These are phyloP conservation scores for Carpatolechia fugitivella DNA, from an alignment of 2,888 invertebrate species.

Conservation along the genomic window DNA sequence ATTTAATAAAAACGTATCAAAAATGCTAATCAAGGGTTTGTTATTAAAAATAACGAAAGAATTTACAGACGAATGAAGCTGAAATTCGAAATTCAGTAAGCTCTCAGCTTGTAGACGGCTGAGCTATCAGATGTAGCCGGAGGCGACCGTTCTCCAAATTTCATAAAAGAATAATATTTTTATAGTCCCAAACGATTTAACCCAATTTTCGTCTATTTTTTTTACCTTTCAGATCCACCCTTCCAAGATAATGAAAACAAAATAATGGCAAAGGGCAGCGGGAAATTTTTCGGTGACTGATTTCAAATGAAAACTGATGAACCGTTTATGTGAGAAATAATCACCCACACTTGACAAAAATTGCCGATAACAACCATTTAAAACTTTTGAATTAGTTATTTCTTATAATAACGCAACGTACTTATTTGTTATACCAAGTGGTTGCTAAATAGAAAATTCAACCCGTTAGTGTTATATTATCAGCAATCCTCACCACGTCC, in stretches of 20 bases:
- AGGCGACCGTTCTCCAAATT: neutral
- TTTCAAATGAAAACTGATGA: neutral
- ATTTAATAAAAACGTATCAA: too few relatives aligned
- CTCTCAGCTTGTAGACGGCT: neutral
- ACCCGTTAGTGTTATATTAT: too few relatives aligned
- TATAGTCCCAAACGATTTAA: neutral
- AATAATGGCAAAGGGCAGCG: conserved; percentile 2
- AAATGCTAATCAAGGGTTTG: too few relatives aligned
- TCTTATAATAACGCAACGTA: too few relatives aligned
- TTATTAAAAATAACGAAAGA: too few relatives aligned
- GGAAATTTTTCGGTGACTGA: neutral
- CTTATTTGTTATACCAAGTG: too few relatives aligned
- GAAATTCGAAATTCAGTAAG: too few relatives aligned
- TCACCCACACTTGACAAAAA: neutral
- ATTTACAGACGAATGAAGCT: too few relatives aligned
- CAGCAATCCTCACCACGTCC: too few relatives aligned
- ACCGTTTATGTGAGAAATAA: neutral
- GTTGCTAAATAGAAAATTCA: too few relatives aligned
- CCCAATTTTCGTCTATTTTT: neutral
- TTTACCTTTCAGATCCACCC: neutral
- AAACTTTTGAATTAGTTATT: too few relatives aligned
- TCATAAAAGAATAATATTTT: neutral
- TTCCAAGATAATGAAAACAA: conserved; percentile 4
- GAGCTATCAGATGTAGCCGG: neutral
- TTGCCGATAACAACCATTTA: too few relatives aligned